Percentiles rank a stretch among this genome's conserved stretches.
These are phyloP conservation scores for Venustoraphidia nigricollis DNA, from an alignment of 2,888 invertebrate species.

Conservation along the genomic window DNA sequence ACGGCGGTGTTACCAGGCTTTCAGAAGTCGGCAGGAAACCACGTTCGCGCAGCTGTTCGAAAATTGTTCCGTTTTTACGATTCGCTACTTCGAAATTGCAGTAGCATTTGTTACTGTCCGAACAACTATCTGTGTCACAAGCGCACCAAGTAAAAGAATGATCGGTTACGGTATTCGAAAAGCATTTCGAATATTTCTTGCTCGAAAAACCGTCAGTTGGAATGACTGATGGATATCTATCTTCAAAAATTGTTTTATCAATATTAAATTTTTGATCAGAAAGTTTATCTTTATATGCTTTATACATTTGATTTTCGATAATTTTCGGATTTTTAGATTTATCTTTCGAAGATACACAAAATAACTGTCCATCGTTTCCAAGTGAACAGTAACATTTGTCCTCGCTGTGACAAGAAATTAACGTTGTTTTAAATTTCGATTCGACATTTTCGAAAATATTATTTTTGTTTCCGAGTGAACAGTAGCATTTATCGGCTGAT, in stretches of 20 bases:
- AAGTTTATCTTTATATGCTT: too few species aligned
- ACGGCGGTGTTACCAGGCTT: slow-evolving; percentile 12
- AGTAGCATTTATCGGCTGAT: slow-evolving; percentile 72
- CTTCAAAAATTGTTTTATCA: too few species aligned
- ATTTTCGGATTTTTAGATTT: too few species aligned
- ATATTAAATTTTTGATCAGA: too few species aligned
- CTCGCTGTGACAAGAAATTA: slow-evolving; percentile 29
- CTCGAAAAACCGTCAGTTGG: too few species aligned
- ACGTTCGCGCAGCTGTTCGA: slow-evolving; percentile 33
- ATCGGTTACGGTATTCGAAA: slow-evolving; percentile 4
- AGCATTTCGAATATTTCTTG: too few species aligned
- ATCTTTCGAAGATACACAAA: too few species aligned
- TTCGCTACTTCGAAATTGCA: slow-evolving; percentile 34
- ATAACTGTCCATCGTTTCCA: slow-evolving; percentile 19
- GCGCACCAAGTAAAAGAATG: slow-evolving; percentile 42
- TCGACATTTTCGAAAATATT: slow-evolving; percentile 14
- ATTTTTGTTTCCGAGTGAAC: slow-evolving; percentile 49
- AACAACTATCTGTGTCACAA: slow-evolving; percentile 75
- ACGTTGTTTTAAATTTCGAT: slow-evolving; percentile 19
- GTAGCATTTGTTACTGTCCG: slow-evolving; percentile 78
- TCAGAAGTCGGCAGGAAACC: slow-evolving; percentile 29
- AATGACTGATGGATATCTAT: too few species aligned
- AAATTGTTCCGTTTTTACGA: slow-evolving; percentile 20
- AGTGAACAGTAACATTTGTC: slow-evolving; percentile 50
- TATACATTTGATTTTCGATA: too few species aligned